Conservation (phyloP, 2,113 vertebrate genomes). For the Trogon melanurus region DNA sequence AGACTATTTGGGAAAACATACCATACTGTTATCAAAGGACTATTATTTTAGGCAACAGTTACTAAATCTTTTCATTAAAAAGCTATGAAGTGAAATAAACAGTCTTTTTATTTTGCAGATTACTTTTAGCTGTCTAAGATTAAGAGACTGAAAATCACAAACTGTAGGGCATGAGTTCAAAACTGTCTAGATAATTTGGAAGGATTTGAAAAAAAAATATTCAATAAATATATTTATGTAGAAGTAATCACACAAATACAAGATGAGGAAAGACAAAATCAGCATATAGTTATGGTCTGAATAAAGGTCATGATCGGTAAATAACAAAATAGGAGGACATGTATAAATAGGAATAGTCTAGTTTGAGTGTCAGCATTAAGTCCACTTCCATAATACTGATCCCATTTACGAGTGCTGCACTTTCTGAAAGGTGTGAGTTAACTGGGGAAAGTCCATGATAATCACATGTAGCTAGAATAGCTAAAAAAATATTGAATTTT, state of each 20-base stretch:
- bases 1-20: neutral
- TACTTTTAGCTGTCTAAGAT: neutral
- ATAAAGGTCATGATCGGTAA: neutral
- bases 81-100: neutral
- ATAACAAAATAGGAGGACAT: neutral
- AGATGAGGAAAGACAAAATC: neutral
- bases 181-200: neutral
- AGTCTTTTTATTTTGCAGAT: neutral
- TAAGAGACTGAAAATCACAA: neutral
- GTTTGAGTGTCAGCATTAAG: neutral
- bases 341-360: neutral
- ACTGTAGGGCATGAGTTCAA: neutral
- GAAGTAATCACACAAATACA: neutral
- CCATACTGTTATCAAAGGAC: neutral
- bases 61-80: neutral
- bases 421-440: neutral
- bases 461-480: neutral
- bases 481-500: neutral
- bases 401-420: neutral
- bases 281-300: neutral
- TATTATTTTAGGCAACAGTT: neutral
- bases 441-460: neutral
- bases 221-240: neutral
- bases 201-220: neutral
- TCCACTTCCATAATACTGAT: neutral